Conservation (phyloP, 2,113 vertebrate species). For the Lepisosteus osseus region DNA sequence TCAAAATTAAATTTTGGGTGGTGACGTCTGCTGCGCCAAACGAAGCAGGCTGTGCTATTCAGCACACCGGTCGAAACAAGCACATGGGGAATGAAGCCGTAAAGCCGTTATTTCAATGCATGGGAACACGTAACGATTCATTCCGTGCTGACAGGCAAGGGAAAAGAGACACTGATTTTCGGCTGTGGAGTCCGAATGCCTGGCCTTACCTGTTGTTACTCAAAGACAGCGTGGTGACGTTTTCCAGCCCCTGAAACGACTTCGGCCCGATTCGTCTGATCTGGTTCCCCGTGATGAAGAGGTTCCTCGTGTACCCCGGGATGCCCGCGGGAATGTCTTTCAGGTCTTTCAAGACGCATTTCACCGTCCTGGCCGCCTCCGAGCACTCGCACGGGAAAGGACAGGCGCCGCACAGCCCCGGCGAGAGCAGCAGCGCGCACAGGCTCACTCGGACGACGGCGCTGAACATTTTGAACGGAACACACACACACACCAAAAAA, state of each 20-base stretch:
- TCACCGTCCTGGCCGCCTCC: constrained; percentile 52
- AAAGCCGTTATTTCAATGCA: too few species aligned
- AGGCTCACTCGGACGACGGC: constrained; percentile 38
- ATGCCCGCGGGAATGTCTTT: constrained; percentile 49
- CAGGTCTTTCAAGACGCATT: constrained; percentile 61
- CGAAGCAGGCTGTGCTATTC: too few species aligned
- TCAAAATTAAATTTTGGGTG: too few species aligned
- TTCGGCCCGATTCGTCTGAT: constrained; percentile 50
- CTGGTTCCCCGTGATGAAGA: constrained; percentile 63
- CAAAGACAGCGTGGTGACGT: constrained; percentile 63
- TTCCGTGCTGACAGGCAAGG: too few species aligned
- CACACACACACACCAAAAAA: constrained; percentile 13
- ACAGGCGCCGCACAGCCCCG: constrained; percentile 45
- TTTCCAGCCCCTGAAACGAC: constrained; percentile 54
- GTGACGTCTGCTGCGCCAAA: too few species aligned
- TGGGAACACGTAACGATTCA: too few species aligned
- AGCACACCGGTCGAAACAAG: too few species aligned
- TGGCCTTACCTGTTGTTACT: constrained; percentile 66
- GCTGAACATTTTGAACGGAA: constrained; percentile 45
- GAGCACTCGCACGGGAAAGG: constrained; percentile 68
- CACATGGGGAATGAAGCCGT: too few species aligned
- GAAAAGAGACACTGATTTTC: too few species aligned
- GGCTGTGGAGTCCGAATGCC: not conserved
- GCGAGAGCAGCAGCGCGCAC: constrained; percentile 44
- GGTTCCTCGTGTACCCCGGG: constrained; percentile 53